These are phyloP conservation scores for Pristionchus japonicus DNA, from an alignment of 2,888 invertebrate genomes.

Conservation along the genomic window DNA sequence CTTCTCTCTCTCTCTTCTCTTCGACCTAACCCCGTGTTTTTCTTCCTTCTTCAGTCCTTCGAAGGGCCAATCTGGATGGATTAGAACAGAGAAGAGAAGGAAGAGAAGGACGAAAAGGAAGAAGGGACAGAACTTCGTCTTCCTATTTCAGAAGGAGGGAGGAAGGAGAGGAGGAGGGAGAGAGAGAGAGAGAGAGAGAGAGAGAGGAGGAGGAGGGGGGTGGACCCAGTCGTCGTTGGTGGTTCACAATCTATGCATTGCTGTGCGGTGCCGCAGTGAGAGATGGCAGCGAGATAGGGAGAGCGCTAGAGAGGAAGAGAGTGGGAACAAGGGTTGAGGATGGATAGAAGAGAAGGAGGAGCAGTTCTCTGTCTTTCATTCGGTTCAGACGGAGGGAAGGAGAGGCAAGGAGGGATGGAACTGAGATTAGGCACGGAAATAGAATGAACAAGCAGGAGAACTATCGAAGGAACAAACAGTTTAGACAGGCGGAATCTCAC, in stretches of 20 bases:
- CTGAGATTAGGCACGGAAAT: background rate
- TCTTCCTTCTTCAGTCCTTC: constrained; percentile 31
- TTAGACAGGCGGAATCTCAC: background rate
- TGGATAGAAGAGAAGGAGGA: background rate
- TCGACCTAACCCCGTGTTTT: background rate
- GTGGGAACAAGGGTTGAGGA: background rate
- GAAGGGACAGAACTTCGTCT: background rate
- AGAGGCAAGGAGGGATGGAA: no score
- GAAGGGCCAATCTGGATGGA: constrained; percentile 10
- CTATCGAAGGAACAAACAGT: background rate
- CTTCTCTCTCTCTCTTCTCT: constrained; percentile 38
- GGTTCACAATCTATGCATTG: constrained; percentile 32
- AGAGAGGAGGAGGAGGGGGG: background rate
- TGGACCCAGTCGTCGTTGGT: background rate
- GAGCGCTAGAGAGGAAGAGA: background rate
- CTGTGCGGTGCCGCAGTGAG: background rate
- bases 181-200: background rate
- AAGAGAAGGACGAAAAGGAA: constrained; percentile 38
- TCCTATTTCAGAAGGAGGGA: background rate
- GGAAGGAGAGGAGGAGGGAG: background rate
- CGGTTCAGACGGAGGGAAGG: background rate
- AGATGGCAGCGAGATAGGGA: background rate
- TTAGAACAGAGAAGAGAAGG: constrained; percentile 39
- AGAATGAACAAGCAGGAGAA: background rate
- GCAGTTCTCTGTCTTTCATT: background rate